Evolutionary conservation across 2,797 vertebrate genomes (phyloP), one percentile per base, ranked within the genome.

Genomic region (Gallinago nigripennis): DNA sequence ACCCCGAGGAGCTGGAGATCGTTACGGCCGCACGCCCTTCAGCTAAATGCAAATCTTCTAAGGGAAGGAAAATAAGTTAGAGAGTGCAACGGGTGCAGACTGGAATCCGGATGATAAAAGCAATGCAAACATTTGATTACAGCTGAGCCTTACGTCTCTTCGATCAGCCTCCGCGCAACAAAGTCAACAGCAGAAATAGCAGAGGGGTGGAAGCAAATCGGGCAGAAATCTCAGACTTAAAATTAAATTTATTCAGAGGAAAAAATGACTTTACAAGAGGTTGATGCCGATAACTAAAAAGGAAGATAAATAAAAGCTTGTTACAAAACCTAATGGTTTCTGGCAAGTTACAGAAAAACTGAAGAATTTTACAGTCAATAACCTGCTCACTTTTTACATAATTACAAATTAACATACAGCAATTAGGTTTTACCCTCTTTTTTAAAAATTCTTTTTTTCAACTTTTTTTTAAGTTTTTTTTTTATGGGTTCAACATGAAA

Each of bases 301-400:
- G 97, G 97, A 97, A 98, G 98, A 99, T 99, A 99, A 99, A 99
- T 99, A 99, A 99, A 98, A 98, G 97, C 97, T 98, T 97, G 97
- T 98, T 99, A 99, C 98, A 99, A 99, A 99, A 98, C 94, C 96
- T 92, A 92, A 92, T 86, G 73, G 92, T 91, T 94, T 95, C 94
- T 94, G 93, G 89, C 90, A 97, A 98, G 97, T 98, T 98, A 98
- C 98, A 98, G 98, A 97, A 98, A 96, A 97, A 95, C 95, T 94
- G 97, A 98, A 97, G 97, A 97, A 97, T 98, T 99, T 98, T 99
- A 99, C 98, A 99, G 96, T 97, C 96, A 94, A 94, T 95, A 98
- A 98, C 94, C 93, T 96, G 97, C 96, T 98, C 96, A 97, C 97
- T 98, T 98, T 98, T 96, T 98, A 98, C 98, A 98, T 98, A 98